Base-by-base conservation (phyloP, 2,888 invertebrate genomes). In the Drosophila suboccidentalis region DNA sequence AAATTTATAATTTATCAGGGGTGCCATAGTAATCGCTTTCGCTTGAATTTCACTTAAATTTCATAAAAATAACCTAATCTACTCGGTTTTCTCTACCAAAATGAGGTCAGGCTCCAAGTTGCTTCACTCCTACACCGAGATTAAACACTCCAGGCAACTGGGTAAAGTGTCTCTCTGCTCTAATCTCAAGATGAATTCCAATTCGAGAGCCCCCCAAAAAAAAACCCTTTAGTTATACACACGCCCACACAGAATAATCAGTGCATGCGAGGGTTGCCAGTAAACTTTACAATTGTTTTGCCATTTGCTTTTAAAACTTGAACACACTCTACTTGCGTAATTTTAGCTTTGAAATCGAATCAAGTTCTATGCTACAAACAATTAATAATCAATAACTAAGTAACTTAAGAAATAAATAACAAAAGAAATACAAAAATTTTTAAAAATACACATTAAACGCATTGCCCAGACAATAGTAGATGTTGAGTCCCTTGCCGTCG, bases 151-250 rank as follows among this genome's bases (percentile, higher is more conserved):
- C 46, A 54, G 59, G 46, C 50, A 55, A 66, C 62, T 70, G 69
- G 65, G 64, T 69, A 50, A 72, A 62, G 69, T 58, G 41, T 26
- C 22, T 22, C 22, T 17, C 6, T 22, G 19, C 15, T 13, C 44
- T 13, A n/a, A 22, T 22, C 22, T n/a, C 19, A 34, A 38, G 15
- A 29, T 36, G 49, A 60, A 43, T 49, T 13, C 58, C 17, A 50
- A 58, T 49, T 47, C 15, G 39, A 19, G 34, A 59, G n/a, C 10
- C 34, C 22, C 34, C 39, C 43, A 53, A 47, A 6, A 19, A 46
- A 44, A 19, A 49, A 36, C 47, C 68, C 63, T 65, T 65, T 69
- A 69, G 79, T 78, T 79, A 71, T 75, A 71, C 75, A 54, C 71
- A 68, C 64, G 47, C 55, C 11, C 29, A 8, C 29, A 36, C 49